Percentiles rank a stretch among this genome's conserved stretches.
These are phyloP conservation scores for Acrobasis consociella DNA, from an alignment of 2,888 invertebrate species.

Conservation along the genomic window DNA sequence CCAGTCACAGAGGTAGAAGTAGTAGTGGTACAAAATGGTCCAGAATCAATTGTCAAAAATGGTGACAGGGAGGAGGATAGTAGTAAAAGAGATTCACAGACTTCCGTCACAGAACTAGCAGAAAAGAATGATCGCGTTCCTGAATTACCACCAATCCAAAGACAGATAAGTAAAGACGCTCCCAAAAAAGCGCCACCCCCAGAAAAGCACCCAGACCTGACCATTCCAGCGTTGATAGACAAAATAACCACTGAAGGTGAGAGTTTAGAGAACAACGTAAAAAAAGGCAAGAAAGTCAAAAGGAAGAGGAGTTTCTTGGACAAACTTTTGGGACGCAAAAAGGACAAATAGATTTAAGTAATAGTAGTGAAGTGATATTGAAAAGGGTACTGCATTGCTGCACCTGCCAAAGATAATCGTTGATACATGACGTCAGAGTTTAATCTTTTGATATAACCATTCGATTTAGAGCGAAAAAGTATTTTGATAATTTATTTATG, in stretches of 20 bases:
- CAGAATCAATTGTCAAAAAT: slow-evolving; percentile 40
- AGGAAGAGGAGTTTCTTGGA: slow-evolving; percentile 77
- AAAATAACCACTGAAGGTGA: slow-evolving; percentile 70
- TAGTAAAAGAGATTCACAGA: slow-evolving; percentile 51
- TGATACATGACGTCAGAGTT: slow-evolving; percentile 63
- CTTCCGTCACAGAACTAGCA: slow-evolving; percentile 62
- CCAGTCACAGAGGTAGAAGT: slow-evolving; percentile 36
- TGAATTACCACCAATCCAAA: slow-evolving; percentile 60
- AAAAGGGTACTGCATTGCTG: slow-evolving; percentile 51
- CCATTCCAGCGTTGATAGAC: slow-evolving; percentile 69
- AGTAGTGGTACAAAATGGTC: slow-evolving; percentile 57
- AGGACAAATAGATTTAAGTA: slow-evolving; percentile 55
- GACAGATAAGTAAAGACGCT: slow-evolving; percentile 60
- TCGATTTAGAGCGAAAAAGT: slow-evolving; percentile 29
- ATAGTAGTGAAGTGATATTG: slow-evolving; percentile 50
- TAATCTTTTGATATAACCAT: slow-evolving; percentile 32
- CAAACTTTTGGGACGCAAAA: slow-evolving; percentile 73
- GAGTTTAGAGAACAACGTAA: slow-evolving; percentile 56
- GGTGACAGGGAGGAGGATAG: slow-evolving; percentile 38
- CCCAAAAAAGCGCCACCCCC: slow-evolving; percentile 46
- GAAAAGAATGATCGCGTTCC: slow-evolving; percentile 70
- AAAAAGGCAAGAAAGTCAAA: slow-evolving; percentile 66
- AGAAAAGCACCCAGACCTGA: slow-evolving; percentile 50
- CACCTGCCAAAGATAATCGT: slow-evolving; percentile 72
- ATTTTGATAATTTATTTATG: slow-evolving; percentile 49